These are phyloP conservation scores for Chrysina gloriosa DNA, from an alignment of 2,888 invertebrate species.

Conservation along the genomic window DNA sequence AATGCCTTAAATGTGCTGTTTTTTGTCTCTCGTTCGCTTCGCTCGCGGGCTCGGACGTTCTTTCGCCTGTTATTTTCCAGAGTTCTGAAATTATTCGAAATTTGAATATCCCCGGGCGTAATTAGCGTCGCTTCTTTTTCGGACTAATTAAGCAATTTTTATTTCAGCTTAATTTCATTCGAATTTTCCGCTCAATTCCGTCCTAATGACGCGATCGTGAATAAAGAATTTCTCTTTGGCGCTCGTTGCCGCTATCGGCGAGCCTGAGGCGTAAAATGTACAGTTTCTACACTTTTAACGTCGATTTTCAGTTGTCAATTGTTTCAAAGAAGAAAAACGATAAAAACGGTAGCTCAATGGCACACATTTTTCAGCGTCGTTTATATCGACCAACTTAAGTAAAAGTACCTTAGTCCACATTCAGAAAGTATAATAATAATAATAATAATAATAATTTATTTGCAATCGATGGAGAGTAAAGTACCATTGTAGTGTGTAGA, in stretches of 20 bases:
- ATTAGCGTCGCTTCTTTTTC: constrained; percentile 29
- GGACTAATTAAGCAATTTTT: constrained; percentile 35
- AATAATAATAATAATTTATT: no score
- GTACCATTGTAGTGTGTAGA: no score
- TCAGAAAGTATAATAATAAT: no score
- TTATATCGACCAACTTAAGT: no score
- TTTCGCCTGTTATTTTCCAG: constrained; percentile 27
- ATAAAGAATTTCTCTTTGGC: constrained; percentile 4
- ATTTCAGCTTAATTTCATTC: constrained; percentile 25
- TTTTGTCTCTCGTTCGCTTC: background rate
- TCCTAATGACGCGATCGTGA: constrained; percentile 14
- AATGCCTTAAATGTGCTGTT: constrained; percentile 32
- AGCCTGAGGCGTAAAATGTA: background rate
- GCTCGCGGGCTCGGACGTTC: constrained; percentile 2
- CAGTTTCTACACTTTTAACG: no score
- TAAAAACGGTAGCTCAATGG: no score
- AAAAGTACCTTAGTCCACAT: no score
- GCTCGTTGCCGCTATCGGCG: background rate
- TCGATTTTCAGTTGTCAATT: no score
- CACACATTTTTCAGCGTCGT: no score
- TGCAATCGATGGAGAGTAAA: no score
- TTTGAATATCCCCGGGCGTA: constrained; percentile 34
- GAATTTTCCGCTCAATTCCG: constrained; percentile 29
- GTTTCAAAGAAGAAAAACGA: no score
- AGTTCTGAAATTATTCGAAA: constrained; percentile 36